Conservation (phyloP, 2,888 invertebrate genomes). For the Eurytoma californica region DNA sequence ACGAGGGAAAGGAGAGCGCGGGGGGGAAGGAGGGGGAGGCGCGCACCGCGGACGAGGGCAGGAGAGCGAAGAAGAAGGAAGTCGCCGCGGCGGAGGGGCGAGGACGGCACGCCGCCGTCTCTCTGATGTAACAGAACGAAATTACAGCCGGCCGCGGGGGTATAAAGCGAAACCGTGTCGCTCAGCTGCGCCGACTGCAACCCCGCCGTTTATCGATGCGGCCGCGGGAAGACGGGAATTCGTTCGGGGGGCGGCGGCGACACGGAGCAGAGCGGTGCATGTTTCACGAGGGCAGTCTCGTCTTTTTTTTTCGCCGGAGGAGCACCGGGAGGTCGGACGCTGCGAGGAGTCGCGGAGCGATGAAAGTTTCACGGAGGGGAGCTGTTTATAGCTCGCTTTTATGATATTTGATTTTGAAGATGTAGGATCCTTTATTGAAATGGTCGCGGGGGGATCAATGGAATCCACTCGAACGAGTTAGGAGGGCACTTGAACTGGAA, state of each 20-base stretch:
- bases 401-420: too few species aligned
- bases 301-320: too few species aligned
- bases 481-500: too few species aligned
- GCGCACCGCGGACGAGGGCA: slow-evolving; percentile 15
- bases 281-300: not conserved
- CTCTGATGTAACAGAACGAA: slow-evolving; percentile 73
- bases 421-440: too few species aligned
- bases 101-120: slow-evolving; percentile 9
- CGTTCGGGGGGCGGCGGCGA: not conserved
- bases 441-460: too few species aligned
- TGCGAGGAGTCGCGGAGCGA: too few species aligned
- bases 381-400: too few species aligned
- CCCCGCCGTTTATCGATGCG: not conserved
- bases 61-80: slow-evolving; percentile 39
- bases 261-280: not conserved
- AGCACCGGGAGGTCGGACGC: too few species aligned
- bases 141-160: slow-evolving; percentile 63
- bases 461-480: too few species aligned
- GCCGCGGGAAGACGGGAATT: not conserved
- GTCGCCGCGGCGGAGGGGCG: slow-evolving; percentile 6
- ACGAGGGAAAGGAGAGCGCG: not conserved
- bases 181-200: slow-evolving; percentile 28
- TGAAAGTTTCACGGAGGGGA: too few species aligned
- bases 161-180: slow-evolving; percentile 63
- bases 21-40: not conserved